These are phyloP conservation scores for Procavia capensis DNA, from an alignment of 2,113 vertebrate genomes.

Conservation along the genomic window DNA sequence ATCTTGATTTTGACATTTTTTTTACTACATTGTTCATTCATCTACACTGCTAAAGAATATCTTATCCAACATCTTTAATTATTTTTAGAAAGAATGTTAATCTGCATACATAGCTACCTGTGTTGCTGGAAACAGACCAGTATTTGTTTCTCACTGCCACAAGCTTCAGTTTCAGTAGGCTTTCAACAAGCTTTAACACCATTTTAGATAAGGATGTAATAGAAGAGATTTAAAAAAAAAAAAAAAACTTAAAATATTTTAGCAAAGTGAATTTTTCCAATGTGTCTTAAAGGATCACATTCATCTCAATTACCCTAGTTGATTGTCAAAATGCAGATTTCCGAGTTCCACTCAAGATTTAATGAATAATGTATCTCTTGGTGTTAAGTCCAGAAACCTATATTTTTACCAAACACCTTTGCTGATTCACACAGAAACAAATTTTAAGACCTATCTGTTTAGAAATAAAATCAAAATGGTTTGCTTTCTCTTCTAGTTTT, in stretches of 20 bases:
- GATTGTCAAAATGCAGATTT: not conserved
- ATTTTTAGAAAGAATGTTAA: not conserved
- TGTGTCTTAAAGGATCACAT: not conserved
- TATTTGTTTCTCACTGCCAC: not conserved
- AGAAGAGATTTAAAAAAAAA: not conserved
- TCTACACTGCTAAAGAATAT: not conserved
- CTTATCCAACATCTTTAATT: not conserved
- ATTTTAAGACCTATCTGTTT: not conserved
- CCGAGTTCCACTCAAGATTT: not conserved
- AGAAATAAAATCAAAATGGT: not conserved
- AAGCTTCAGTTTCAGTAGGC: not conserved
- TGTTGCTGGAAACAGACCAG: not conserved
- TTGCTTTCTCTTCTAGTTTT: not conserved
- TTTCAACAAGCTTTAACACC: not conserved
- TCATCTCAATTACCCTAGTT: not conserved
- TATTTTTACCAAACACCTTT: not conserved
- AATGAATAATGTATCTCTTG: not conserved
- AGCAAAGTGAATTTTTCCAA: not conserved
- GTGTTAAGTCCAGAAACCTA: not conserved
- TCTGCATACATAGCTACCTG: not conserved
- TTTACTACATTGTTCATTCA: too few relatives aligned
- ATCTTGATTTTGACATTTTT: too few relatives aligned
- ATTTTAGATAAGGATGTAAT: not conserved
- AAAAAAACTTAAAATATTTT: not conserved
- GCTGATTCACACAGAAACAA: not conserved